phyloP scores from a whole-genome alignment of 2,113 vertebrate species.

The Pedetes capensis region DNA sequence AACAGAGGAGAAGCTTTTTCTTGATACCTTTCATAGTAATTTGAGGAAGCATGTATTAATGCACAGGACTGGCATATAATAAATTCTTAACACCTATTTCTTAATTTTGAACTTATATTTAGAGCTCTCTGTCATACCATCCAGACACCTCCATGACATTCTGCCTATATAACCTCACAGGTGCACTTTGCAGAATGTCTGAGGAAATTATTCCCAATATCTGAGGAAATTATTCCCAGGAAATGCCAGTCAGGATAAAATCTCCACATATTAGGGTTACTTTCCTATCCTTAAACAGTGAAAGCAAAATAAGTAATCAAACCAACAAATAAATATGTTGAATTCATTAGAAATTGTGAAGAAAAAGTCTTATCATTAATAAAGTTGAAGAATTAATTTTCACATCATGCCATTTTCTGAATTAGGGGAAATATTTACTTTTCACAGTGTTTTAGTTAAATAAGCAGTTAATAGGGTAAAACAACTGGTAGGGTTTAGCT shows the following conservation, averaged over 20 bases:
- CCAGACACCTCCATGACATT: not conserved
- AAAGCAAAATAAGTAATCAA: not conserved
- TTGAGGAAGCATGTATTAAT: not conserved
- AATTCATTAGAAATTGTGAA: not conserved
- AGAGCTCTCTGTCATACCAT: not conserved
- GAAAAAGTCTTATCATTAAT: not conserved
- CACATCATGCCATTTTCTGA: not conserved
- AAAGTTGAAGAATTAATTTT: not conserved
- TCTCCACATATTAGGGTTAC: not conserved
- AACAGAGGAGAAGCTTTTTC: not conserved
- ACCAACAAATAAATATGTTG: not conserved
- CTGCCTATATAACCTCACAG: not conserved
- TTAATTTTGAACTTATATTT: slow-evolving; percentile 29
- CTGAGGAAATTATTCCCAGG: not conserved
- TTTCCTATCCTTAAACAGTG: not conserved
- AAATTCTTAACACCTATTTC: not conserved
- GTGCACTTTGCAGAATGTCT: not conserved
- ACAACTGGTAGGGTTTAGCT: not conserved
- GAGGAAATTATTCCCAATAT: not conserved
- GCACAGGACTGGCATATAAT: not conserved
- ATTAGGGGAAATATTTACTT: not conserved
- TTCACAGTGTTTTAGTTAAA: not conserved
- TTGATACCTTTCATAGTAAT: not conserved
- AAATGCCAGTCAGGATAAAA: not conserved
- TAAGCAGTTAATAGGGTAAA: not conserved